Evolutionary conservation across 2,113 vertebrate species (phyloP), one percentile per base, ranked within the genome.

Genomic region (Chionis minor): DNA sequence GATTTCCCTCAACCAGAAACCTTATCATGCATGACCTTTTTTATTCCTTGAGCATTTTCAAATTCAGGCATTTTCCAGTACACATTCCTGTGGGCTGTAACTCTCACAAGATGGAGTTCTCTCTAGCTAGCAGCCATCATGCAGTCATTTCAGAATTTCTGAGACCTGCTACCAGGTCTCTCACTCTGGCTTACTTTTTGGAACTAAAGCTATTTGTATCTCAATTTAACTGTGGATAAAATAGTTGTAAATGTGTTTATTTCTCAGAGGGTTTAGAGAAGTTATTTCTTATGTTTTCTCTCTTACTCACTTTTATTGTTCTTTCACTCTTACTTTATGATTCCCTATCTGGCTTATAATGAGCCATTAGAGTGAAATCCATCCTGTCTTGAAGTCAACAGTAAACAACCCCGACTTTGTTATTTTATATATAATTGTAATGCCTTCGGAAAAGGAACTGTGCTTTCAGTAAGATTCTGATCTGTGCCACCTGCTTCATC

Each of bases 201-300:
- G 12, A 92, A 51, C 11, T 56, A 81, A 88, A 85, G 24, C 82
- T 87, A 71, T 73, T 89, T 90, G 24, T 88, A 90, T 79, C 90
- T 94, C 93, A 82, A 28, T 96, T 95, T 94, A 80, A 87, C 66
- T 81, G 87, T 94, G 74, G 62, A 94, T 95, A 92, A 96, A 95
- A 33, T 40, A 80, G 40, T 81, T 92, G 40, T 92, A 95, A 96
- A 90, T 70, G 17, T 75, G 47, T 69, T 96, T 96, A 90, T 96
- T 96, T 94, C 87, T 96, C 66, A 82, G 1, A 28, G 30, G 61
- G 7, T n/a, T 90, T 77, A 35, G 51, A 92, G 47, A 92, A 93
- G 63, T 88, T 94, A 90, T 92, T 94, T 93, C 88, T 93, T 93
- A 69, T 74, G 70, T 96, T 92, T 95, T 90, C 54, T 45, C 62